Evolutionary conservation across 37 sponge, comb jelly and placozoan genomes (phyloP), one percentile per base, ranked within the genome.

Genomic region (Aphrocallistes beatrix): DNA sequence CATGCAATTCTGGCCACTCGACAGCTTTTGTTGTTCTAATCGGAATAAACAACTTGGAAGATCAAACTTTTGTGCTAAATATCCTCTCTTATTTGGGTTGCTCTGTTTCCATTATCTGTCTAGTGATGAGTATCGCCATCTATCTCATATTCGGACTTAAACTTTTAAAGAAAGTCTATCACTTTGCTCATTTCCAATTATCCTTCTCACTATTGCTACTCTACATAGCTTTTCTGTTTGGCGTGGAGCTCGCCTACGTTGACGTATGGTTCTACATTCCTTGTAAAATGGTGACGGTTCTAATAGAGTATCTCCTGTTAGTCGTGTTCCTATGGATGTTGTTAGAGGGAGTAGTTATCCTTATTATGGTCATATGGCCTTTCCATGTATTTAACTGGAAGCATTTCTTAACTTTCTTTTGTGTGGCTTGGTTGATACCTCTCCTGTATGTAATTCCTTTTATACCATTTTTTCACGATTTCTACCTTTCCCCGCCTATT

Each of bases 1-100:
- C 3, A 13, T 60, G 75, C n/a, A 1, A 19, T 25, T 30, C 75
- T 25, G 75, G 21, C n/a, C 75, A 60, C n/a, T 25, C 25, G 1
- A 60, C 75, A 60, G 6, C 75, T 60, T 60, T 60, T 28, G 75
- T 60, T 6, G 75, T 60, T 25, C 75, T 60, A 32, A 30, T 60
- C 8, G 75, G 75, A 25, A 30, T 60, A 13, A 30, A 30, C 8
- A 60, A 60, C n/a, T 60, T 60, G 75, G 75, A 60, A 60, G n/a
- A 30, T 60, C 75, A 86, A 82, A 37, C 82, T 39, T n/a, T 38
- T 34, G 91, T 85, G 10, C 42, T 91, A 1, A 49, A 49, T 30
- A 38, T 82, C 0, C 3, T 91, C 1, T 89, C 91, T 1, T 91
- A 91, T 81, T 83, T 91, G 51, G 91, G 91, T 34, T 87, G 87